Conservation (phyloP, 2,888 invertebrate genomes). For the Chesias legatella region DNA sequence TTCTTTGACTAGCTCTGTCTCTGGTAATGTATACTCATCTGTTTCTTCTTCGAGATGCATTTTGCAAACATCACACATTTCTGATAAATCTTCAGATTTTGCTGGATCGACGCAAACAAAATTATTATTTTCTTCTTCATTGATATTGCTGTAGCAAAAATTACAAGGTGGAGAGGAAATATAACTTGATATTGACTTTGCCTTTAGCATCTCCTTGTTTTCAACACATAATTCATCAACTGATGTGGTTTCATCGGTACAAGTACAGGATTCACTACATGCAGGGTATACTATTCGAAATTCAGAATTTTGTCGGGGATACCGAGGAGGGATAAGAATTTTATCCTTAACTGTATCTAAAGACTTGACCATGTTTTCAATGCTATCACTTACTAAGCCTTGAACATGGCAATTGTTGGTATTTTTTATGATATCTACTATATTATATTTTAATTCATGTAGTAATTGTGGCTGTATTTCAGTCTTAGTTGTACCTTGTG, state of each 20-base stretch:
- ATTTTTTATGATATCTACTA: constrained; percentile 35
- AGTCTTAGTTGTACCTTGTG: neutral
- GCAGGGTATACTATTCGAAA: constrained; percentile 7
- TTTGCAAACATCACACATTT: constrained; percentile 13
- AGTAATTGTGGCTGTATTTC: constrained; percentile 22
- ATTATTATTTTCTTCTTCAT: neutral
- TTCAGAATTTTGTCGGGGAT: constrained; percentile 5
- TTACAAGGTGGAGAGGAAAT: constrained; percentile 6
- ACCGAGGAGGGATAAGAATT: no score
- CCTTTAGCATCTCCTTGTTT: neutral
- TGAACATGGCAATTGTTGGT: constrained; percentile 35
- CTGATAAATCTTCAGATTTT: neutral
- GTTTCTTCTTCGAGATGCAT: constrained; percentile 1
- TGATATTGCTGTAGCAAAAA: neutral
- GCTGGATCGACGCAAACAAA: constrained; percentile 1
- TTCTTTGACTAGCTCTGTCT: neutral
- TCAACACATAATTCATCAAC: constrained; percentile 7
- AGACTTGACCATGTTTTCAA: constrained; percentile 35
- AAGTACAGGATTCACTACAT: constrained; percentile 16
- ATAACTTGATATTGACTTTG: neutral
- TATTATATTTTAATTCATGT: constrained; percentile 29
- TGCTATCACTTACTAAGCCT: constrained; percentile 30
- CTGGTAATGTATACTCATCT: no score
- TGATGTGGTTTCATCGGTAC: constrained; percentile 4
- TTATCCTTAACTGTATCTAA: constrained; percentile 34